Conservation (phyloP, 1,140 invertebrate species). For the Diabrotica undecimpunctata region DNA sequence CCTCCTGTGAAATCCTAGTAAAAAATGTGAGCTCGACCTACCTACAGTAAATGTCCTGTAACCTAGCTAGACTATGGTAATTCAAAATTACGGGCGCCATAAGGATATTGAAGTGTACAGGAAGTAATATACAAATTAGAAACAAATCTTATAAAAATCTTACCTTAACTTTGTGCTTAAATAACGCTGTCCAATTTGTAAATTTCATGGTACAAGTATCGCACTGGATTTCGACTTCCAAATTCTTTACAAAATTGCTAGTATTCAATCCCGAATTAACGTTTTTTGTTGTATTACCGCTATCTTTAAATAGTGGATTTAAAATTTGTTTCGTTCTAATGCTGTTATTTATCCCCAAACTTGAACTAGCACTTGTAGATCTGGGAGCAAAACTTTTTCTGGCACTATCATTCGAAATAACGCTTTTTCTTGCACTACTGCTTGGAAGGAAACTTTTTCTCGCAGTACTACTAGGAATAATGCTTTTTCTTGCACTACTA, state of each 20-base stretch:
- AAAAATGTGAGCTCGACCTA: too few relatives aligned
- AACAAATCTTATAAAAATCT: conserved; percentile 4
- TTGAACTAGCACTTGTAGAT: not conserved
- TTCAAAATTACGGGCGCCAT: not conserved
- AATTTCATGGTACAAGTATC: conserved; percentile 33
- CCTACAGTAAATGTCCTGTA: too few relatives aligned
- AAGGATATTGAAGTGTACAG: not conserved
- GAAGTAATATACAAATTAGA: not conserved
- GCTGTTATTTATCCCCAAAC: not conserved
- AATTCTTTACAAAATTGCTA: not conserved
- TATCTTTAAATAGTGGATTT: too few relatives aligned
- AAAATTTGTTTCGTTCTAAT: not conserved
- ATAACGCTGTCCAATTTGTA: conserved; percentile 28
- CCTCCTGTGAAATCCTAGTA: too few relatives aligned
- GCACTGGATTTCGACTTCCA: conserved; percentile 24
- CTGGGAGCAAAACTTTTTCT: too few relatives aligned
- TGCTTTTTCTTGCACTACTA: not conserved
- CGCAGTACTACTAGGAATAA: not conserved
- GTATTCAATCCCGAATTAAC: not conserved
- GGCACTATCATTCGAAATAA: not conserved
- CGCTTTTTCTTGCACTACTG: not conserved
- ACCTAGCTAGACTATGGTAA: too few relatives aligned
- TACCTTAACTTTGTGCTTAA: conserved; percentile 36
- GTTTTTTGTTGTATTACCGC: not conserved
- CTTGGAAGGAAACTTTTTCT: not conserved